Base-by-base conservation (phyloP, 2,113 vertebrate genomes). In the Ahaetulla prasina region DNA sequence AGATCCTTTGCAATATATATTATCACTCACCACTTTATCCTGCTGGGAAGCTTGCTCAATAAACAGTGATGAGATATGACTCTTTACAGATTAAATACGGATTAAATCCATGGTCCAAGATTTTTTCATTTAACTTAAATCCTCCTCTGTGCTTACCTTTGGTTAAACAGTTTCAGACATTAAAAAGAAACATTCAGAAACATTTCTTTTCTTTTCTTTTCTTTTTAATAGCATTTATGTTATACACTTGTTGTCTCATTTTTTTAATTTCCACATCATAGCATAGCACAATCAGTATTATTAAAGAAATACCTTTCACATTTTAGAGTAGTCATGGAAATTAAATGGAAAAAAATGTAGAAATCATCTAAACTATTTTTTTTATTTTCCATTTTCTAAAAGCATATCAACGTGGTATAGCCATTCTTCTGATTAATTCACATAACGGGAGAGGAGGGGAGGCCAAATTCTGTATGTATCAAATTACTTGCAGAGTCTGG, bases 61-160 rank as follows among this genome's bases (percentile, higher is more conserved):
- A 30, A 80, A 1, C 27, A n/a, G 92, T 54, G 45, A 53, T 50
- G 85, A 92, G 8, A 84, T 87, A 52, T 0, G 0, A n/a, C 85
- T 91, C 94, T 92, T 52, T 54, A 22, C 10, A 89, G 30, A 91
- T 94, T 93, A 94, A 95, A 90, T 9, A 91, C 9, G 85, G 35
- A 94, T 55, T 92, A 91, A 94, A 27, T 1, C 53, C 22, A 84
- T 8, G 45, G 6, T 90, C 52, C 1, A 92, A 92, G 23, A 89
- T 87, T 30, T 92, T 93, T 23, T 0, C 90, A 91, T 92, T 93
- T 45, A 95, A 95, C 30, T 25, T 94, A 45, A 89, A 90, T 94
- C 92, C 35, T 91, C 90, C 89, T 57, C 27, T 91, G 16, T 50
- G 87, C 91, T 96, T 89, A 49, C 22, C 91, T 95, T 94, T 87